These are phyloP conservation scores for Zingel zingel DNA, from an alignment of 2,113 vertebrate species.

Conservation along the genomic window DNA sequence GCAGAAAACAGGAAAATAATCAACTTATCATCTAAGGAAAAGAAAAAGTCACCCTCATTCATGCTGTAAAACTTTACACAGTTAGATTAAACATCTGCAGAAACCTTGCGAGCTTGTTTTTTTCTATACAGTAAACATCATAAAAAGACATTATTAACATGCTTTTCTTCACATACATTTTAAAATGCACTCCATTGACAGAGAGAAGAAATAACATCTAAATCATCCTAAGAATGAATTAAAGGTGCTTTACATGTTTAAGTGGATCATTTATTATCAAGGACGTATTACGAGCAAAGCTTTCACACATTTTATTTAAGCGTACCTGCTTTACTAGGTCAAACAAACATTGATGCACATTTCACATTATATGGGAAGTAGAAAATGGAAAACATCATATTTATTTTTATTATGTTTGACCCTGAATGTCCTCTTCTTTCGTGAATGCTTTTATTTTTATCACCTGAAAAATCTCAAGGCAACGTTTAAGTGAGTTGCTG, in stretches of 20 bases:
- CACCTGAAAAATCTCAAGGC: background rate
- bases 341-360: background rate
- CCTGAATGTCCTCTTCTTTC: background rate
- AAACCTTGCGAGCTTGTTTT: background rate
- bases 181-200: conserved; percentile 10
- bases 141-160: background rate
- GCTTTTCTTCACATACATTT: background rate
- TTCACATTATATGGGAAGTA: background rate
- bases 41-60: background rate
- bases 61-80: background rate
- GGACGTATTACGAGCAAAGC: conserved; percentile 6
- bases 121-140: background rate
- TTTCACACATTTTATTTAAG: background rate
- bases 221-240: conserved; percentile 9
- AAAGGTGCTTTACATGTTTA: background rate
- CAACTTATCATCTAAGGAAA: background rate
- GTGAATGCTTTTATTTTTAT: background rate
- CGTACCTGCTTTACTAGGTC: background rate
- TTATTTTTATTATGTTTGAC: background rate
- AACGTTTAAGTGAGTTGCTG: background rate
- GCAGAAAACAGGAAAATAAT: background rate
- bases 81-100: background rate
- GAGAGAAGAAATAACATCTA: conserved; percentile 11
- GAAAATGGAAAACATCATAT: background rate
- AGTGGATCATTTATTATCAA: conserved; percentile 37